phyloP scores from a whole-genome alignment of 1,140 invertebrate species.

The Drosophila orosa region DNA sequence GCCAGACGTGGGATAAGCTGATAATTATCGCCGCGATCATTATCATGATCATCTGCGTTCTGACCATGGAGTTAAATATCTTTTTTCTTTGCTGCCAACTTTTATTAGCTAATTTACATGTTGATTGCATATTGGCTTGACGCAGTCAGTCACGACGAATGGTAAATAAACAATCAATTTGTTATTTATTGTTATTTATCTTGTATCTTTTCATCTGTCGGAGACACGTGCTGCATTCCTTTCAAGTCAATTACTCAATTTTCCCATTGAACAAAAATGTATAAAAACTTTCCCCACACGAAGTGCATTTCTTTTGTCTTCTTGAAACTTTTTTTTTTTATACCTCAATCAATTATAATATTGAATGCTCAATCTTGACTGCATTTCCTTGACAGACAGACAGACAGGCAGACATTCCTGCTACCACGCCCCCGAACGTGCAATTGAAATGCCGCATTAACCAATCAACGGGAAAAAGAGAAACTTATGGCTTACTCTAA shows the following conservation, averaged over 20 bases:
- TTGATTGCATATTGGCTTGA: constrained; percentile 57
- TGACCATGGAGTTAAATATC: constrained; percentile 22
- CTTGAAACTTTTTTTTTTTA: constrained; percentile 33
- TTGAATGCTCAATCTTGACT: constrained; percentile 65
- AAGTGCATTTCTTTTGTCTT: constrained; percentile 62
- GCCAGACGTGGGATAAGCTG: constrained; percentile 59
- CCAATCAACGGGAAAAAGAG: constrained; percentile 52
- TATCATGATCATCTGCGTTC: constrained; percentile 41
- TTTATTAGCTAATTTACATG: constrained; percentile 76
- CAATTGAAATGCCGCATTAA: constrained; percentile 73
- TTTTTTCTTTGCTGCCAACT: constrained; percentile 8
- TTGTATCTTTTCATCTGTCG: constrained; percentile 14
- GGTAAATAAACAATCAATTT: constrained; percentile 57
- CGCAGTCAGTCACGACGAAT: constrained; percentile 58
- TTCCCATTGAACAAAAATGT: constrained; percentile 4
- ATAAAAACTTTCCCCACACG: constrained; percentile 55
- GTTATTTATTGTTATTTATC: constrained; percentile 73
- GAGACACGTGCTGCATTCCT: constrained; percentile 44
- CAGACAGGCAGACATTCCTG: constrained; percentile 2
- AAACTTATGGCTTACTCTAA: constrained; percentile 17
- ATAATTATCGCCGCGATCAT: constrained; percentile 47
- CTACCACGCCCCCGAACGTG: constrained; percentile 55
- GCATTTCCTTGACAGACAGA: constrained; percentile 60
- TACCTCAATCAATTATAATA: constrained; percentile 66
- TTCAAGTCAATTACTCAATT: constrained; percentile 37